These are phyloP conservation scores for Antheraea assamensis DNA, from an alignment of 2,888 invertebrate species.

Conservation along the genomic window DNA sequence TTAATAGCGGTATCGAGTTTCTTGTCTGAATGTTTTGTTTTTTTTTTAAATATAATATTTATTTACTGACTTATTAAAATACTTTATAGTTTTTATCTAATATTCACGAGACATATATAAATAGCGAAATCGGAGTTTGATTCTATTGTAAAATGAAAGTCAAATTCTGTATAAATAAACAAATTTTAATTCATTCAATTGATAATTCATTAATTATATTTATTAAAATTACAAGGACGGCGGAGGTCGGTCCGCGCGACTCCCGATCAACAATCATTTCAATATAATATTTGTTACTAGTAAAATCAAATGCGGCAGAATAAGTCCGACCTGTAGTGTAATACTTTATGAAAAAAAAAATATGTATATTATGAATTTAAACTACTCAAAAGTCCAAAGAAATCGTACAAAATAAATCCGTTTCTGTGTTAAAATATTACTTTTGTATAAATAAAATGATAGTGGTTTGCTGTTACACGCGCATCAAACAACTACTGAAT, in stretches of 20 bases:
- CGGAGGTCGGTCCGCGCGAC: not conserved
- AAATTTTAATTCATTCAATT: slow-evolving; percentile 54
- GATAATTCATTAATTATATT: too few species aligned
- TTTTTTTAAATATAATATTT: not conserved
- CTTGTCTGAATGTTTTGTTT: not conserved
- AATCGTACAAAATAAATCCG: too few species aligned
- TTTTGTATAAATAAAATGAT: too few species aligned
- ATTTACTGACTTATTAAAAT: not conserved
- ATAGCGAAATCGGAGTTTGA: not conserved
- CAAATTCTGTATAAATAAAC: slow-evolving; percentile 58
- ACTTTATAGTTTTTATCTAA: slow-evolving; percentile 4
- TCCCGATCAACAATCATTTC: not conserved
- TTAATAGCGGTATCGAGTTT: not conserved
- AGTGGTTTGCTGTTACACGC: too few species aligned
- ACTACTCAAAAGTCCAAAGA: too few species aligned
- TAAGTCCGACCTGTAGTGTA: too few species aligned
- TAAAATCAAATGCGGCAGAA: too few species aligned
- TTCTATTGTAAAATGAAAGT: not conserved
- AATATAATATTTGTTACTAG: not conserved
- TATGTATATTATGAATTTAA: too few species aligned
- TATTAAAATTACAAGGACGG: slow-evolving; percentile 2
- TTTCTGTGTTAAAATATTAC: too few species aligned
- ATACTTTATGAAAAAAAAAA: too few species aligned
- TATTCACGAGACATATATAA: not conserved
- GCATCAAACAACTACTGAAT: too few species aligned